phyloP scores from a whole-genome alignment of 2,113 vertebrate genomes.

The Perccottus glenii region DNA sequence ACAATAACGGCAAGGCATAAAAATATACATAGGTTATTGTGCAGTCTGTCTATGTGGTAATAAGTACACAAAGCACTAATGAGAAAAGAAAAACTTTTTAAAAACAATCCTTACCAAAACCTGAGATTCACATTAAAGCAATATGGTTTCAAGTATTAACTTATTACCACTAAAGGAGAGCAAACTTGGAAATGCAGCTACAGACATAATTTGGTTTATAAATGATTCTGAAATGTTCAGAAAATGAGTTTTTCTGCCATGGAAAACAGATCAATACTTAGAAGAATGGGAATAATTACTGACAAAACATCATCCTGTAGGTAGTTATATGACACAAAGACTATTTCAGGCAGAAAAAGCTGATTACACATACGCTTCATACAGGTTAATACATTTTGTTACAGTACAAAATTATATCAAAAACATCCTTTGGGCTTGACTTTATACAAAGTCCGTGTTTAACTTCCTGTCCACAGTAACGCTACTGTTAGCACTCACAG shows the following conservation, averaged over 20 bases:
- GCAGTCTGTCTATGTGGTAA: constrained; percentile 48
- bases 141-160: constrained; percentile 69
- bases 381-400: constrained; percentile 57
- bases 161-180: constrained; percentile 62
- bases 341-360: constrained; percentile 48
- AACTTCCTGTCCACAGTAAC: constrained; percentile 33
- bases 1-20: constrained; percentile 58
- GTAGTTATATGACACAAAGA: constrained; percentile 55
- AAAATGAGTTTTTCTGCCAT: constrained; percentile 57
- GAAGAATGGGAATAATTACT: constrained; percentile 39
- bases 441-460: constrained; percentile 52
- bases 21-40: constrained; percentile 61
- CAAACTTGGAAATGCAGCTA: constrained; percentile 58
- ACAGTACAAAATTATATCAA: constrained; percentile 66
- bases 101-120: constrained; percentile 61
- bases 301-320: constrained; percentile 42
- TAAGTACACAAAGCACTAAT: constrained; percentile 46
- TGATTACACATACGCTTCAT: constrained; percentile 53
- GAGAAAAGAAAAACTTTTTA: background rate
- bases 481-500: constrained; percentile 29
- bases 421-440: constrained; percentile 50
- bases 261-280: constrained; percentile 57
- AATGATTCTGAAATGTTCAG: constrained; percentile 75
- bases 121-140: constrained; percentile 76
- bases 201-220: constrained; percentile 61